These are phyloP conservation scores for Hippasteria phrygiana DNA, from an alignment of 53 echinoderm and acorn worm species.

Conservation along the genomic window DNA sequence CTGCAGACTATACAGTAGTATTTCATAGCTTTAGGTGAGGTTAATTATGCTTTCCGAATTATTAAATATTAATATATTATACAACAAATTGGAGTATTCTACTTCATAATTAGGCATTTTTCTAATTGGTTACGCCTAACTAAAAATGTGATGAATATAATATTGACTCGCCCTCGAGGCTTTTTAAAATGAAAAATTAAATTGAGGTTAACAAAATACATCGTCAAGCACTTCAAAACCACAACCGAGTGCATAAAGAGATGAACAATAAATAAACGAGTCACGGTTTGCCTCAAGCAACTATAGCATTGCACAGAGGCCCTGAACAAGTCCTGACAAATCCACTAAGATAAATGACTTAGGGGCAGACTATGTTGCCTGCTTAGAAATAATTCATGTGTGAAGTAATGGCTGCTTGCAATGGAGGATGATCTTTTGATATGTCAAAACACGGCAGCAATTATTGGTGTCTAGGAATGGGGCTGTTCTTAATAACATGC, in stretches of 20 bases:
- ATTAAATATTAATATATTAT: too few species aligned
- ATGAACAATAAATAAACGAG: constrained; percentile 24
- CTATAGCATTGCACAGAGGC: background rate
- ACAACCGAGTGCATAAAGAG: background rate
- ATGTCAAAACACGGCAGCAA: too few species aligned
- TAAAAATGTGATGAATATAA: too few species aligned
- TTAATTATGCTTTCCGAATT: too few species aligned
- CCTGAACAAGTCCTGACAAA: background rate
- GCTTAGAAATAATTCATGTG: background rate
- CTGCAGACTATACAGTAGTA: too few species aligned
- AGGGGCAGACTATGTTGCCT: background rate
- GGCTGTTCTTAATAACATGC: too few species aligned
- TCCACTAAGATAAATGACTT: background rate
- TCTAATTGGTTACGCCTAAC: too few species aligned
- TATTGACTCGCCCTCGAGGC: background rate
- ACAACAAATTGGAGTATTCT: too few species aligned
- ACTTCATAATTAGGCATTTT: too few species aligned
- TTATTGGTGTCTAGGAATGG: too few species aligned
- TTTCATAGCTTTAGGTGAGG: too few species aligned
- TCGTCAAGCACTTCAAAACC: background rate
- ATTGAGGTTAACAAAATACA: background rate
- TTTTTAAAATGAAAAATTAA: background rate
- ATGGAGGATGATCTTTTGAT: too few species aligned
- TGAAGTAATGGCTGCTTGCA: background rate
- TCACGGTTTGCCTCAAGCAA: background rate